A percentile compares a stretch with the other conserved stretches of the same genome.
Evolutionary conservation across 2,797 vertebrate genomes (phyloP).

Genomic region (Neosilurus hyrtlii): DNA sequence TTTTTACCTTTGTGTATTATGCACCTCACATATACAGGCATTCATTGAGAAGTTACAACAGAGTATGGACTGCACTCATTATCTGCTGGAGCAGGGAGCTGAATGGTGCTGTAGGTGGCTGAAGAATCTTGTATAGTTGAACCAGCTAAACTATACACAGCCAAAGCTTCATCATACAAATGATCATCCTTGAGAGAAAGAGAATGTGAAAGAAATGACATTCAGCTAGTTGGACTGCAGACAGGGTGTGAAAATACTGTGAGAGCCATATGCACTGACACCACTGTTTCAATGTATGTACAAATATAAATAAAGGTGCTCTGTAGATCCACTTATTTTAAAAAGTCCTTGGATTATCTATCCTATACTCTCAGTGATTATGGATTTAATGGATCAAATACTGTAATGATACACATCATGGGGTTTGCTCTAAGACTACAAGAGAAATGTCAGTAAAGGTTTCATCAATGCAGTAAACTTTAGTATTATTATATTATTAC

Average conservation of each 20-base stretch:
- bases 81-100: not conserved
- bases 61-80: slow-evolving; percentile 25
- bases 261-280: too few relatives aligned
- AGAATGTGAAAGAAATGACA: not conserved
- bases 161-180: slow-evolving; percentile 32
- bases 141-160: not conserved
- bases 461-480: too few relatives aligned
- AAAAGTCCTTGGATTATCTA: too few relatives aligned
- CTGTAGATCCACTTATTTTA: too few relatives aligned
- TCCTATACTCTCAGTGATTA: too few relatives aligned
- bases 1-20: too few relatives aligned
- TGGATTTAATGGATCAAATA: too few relatives aligned
- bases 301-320: not conserved
- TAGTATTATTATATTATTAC: too few relatives aligned
- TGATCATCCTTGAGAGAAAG: not conserved
- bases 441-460: too few relatives aligned
- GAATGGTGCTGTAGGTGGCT: slow-evolving; percentile 19
- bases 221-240: not conserved
- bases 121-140: not conserved
- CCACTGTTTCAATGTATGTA: not conserved
- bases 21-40: not conserved
- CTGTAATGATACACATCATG: too few relatives aligned
- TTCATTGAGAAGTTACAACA: slow-evolving; percentile 3
- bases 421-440: too few relatives aligned
- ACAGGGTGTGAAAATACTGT: not conserved